Conservation (phyloP, 1,140 invertebrate genomes). For the Polyergus mexicanus region DNA sequence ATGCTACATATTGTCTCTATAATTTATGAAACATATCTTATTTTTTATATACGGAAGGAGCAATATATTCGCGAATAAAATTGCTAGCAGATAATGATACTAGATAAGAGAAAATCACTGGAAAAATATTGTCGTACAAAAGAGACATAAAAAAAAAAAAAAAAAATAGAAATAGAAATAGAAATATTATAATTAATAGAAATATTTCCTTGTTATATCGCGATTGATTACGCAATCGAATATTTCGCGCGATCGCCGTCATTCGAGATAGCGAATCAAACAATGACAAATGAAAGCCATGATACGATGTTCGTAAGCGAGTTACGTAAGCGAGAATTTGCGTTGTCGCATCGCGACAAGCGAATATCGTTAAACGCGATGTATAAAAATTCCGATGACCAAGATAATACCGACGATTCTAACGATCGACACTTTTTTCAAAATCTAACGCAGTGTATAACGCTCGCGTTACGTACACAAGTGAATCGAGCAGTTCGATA, state of each 20-base stretch:
- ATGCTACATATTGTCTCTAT: too few species aligned
- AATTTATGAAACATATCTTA: too few species aligned
- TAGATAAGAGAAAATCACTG: neutral
- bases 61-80: neutral
- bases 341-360: constrained; percentile 44
- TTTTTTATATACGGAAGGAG: too few species aligned
- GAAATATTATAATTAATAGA: neutral
- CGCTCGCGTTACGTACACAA: neutral
- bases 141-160: neutral
- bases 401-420: neutral
- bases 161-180: too few species aligned
- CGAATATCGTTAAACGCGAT: constrained; percentile 34
- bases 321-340: constrained; percentile 24
- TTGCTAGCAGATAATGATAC: neutral
- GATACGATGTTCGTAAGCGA: constrained; percentile 7
- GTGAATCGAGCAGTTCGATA: constrained; percentile 24
- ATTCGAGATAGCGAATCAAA: constrained; percentile 49
- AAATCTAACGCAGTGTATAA: constrained; percentile 17
- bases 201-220: neutral
- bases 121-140: neutral
- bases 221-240: constrained; percentile 36
- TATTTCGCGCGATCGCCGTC: constrained; percentile 10
- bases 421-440: constrained; percentile 27
- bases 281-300: constrained; percentile 38
- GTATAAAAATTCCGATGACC: constrained; percentile 45